phyloP scores from a whole-genome alignment of 2,888 invertebrate genomes.

The Hirtodrosophila histrioides region DNA sequence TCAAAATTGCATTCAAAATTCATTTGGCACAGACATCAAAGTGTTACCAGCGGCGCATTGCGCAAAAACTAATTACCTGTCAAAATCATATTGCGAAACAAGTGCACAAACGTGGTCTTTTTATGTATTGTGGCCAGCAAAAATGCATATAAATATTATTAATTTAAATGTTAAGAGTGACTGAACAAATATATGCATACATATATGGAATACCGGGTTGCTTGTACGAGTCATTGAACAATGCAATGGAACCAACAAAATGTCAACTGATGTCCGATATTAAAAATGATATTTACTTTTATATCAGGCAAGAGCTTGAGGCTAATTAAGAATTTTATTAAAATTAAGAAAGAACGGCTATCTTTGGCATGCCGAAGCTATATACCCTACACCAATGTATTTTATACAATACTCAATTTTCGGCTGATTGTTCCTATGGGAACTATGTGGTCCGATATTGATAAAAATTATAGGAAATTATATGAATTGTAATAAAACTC shows the following conservation, averaged over 20 bases:
- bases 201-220: neutral
- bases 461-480: too few relatives aligned
- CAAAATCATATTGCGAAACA: conserved; percentile 63
- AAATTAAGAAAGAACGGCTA: too few relatives aligned
- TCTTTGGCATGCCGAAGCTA: too few relatives aligned
- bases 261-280: neutral
- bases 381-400: too few relatives aligned
- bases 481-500: too few relatives aligned
- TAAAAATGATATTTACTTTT: neutral
- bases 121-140: conserved; percentile 14
- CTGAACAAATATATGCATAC: neutral
- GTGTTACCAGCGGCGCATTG: conserved; percentile 54
- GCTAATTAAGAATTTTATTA: too few relatives aligned
- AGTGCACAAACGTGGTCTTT: conserved; percentile 18
- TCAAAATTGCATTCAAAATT: conserved; percentile 15
- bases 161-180: conserved; percentile 46
- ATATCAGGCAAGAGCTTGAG: too few relatives aligned
- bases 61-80: conserved; percentile 73
- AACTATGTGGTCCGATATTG: too few relatives aligned
- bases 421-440: too few relatives aligned
- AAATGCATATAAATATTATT: conserved; percentile 41
- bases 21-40: conserved; percentile 35
- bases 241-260: conserved; percentile 2
- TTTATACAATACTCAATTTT: too few relatives aligned
- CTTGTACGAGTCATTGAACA: neutral